Base-by-base conservation (phyloP, 2,113 vertebrate species). In the Pelobates fuscus region DNA sequence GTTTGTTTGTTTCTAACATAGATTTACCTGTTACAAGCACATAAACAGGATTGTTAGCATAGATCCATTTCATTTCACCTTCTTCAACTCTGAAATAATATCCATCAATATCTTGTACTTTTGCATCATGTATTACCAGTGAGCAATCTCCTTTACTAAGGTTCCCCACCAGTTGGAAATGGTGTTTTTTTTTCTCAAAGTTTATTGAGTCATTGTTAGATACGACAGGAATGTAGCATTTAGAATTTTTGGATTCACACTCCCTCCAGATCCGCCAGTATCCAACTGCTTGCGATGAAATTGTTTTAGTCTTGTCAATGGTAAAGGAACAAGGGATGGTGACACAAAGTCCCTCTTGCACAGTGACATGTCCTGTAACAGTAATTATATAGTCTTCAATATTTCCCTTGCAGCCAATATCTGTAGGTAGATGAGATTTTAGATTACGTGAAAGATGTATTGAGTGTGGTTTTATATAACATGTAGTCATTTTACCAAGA, bases 71-170 rank as follows among this genome's bases (percentile, higher is more conserved):
- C 7, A 41, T 8, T 7, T 2, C 37, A 41, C 37, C 17, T 2
- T 55, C 67, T 69, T 23, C 49, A 3, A 69, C 21, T 57, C 67
- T 8, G 67, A 69, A 69, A 6, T 8, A 30, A 37, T 69, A 69
- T 0, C 0, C 5, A 4, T 49, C 67, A 32, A 1, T 4, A 10
- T 69, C 67, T 23, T 24, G 29, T 57, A 7, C 32, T 29, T 21
- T 24, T 27, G 67, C 67, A 25, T 41, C 15, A 24, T n/a, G 32
- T 37, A 69, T 69, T 2, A 14, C 57, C 66, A 67, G 27, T 3
- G 46, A 25, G 46, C 66, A 67, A 8, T 69, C 27, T 69, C 67
- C 49, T 10, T 23, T 23, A 23, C 55, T 49, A 1, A 20, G 27
- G 32, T 69, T 57, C 23, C 67, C 67, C 2, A 8, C 18, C 6